phyloP scores from a whole-genome alignment of 1,140 invertebrate species.

The Drosophila parabipectinata region DNA sequence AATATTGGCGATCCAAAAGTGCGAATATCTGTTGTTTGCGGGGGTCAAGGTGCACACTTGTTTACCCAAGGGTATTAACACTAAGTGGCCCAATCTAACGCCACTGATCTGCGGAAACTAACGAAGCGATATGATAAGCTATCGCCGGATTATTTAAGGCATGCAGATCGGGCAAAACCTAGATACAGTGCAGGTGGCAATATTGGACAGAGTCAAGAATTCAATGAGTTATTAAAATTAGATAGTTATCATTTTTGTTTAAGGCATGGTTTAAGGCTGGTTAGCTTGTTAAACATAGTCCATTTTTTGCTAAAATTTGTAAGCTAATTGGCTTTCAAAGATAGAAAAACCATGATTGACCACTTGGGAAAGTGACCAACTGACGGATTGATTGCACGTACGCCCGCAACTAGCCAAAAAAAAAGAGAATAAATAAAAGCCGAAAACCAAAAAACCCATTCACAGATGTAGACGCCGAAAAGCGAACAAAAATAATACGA shows the following conservation, averaged over 20 bases:
- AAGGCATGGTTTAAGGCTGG: background rate
- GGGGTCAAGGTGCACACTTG: slow-evolving; percentile 34
- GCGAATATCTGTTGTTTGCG: slow-evolving; percentile 6
- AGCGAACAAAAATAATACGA: slow-evolving; percentile 4
- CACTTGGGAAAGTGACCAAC: slow-evolving; percentile 46
- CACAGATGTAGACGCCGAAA: slow-evolving; percentile 19
- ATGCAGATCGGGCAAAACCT: slow-evolving; percentile 23
- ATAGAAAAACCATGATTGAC: slow-evolving; percentile 8
- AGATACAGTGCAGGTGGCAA: slow-evolving; percentile 20
- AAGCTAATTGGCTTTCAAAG: background rate
- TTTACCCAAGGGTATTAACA: slow-evolving; percentile 16
- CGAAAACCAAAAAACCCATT: slow-evolving; percentile 36
- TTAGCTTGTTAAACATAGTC: background rate
- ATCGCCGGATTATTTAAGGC: slow-evolving; percentile 54
- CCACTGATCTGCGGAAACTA: slow-evolving; percentile 39
- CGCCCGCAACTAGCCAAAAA: slow-evolving; percentile 30
- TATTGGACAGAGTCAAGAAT: background rate
- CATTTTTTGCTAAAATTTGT: background rate
- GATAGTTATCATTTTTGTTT: background rate
- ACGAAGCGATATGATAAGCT: slow-evolving; percentile 53
- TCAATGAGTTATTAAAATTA: background rate
- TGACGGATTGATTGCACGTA: slow-evolving; percentile 49
- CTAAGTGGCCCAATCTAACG: slow-evolving; percentile 30
- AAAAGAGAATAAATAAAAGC: slow-evolving; percentile 27
- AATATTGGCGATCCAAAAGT: slow-evolving; percentile 8